Base-by-base conservation (phyloP, 1,140 invertebrate species). In the Drosophila albomicans region DNA sequence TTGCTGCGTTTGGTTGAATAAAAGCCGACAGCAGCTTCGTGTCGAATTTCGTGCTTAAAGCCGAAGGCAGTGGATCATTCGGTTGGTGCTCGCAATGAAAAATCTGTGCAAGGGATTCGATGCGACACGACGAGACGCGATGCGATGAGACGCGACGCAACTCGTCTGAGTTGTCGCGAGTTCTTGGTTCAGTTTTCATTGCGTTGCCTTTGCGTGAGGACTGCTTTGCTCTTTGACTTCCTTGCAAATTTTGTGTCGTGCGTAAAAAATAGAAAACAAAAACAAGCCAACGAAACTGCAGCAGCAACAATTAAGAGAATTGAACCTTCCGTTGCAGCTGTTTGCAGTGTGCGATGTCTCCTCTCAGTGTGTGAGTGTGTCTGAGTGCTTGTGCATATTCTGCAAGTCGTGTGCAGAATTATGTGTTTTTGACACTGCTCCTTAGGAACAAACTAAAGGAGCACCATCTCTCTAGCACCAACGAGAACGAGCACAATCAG, bases 151-250 rank as follows among this genome's bases (percentile, higher is more conserved):
- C 35, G 35, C 75, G 69, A 79, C 70, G 73, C 81, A 56, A 58
- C 64, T 70, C 66, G 48, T 59, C 46, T 62, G 52, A 66, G 58
- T 15, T 35, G 28, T 57, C 67, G 54, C 41, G 56, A 32, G 52
- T 69, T 54, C 75, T 86, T 66, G 15, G 51, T 64, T 78, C 78
- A 88, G 85, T 88, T 88, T 85, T 63, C 78, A 78, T 81, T 88
- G 85, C 81, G 85, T 85, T 89, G 81, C 48, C 85, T 58, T 76
- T 81, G 85, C 81, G 85, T 81, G 52, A 88, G 75, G 85, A 81
- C 69, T 77, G 58, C 20, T 57, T 25, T 89, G 71, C 76, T 61
- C 25, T 11, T 46, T 76, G 46, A 64, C 69, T 72, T 46, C 65
- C 15, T 35, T 13, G 48, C 41, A 25, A 46, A 1, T 48, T 16